A percentile compares a stretch with the other conserved stretches of the same genome.
These are phyloP conservation scores for Progne subis DNA, from an alignment of 2,113 vertebrate species.

Conservation along the genomic window DNA sequence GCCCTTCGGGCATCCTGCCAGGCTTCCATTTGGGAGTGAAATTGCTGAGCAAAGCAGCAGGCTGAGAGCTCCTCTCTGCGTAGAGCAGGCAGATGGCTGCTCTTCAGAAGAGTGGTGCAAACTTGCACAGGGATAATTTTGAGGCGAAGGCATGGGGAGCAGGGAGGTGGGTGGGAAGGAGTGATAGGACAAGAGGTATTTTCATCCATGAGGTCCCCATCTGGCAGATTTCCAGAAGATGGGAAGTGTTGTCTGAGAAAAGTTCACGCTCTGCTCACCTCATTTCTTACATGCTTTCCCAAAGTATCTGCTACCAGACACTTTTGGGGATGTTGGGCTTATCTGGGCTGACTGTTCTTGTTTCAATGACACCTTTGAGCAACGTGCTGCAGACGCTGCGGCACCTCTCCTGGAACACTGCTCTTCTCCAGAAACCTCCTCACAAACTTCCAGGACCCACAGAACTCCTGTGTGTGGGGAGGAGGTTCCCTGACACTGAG, in stretches of 20 bases:
- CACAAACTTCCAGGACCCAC: background rate
- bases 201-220: background rate
- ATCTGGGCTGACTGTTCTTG: background rate
- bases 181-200: background rate
- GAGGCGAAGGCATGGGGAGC: background rate
- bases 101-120: background rate
- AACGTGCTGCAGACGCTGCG: fast-evolving
- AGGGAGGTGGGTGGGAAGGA: background rate
- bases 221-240: slow-evolving; percentile 42
- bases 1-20: background rate
- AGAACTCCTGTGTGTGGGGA: background rate
- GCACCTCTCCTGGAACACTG: background rate
- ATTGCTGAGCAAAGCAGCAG: background rate
- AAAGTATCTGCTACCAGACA: background rate
- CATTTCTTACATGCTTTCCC: slow-evolving; percentile 32
- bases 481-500: background rate
- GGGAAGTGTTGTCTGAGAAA: slow-evolving; percentile 2
- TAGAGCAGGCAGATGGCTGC: background rate
- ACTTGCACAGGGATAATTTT: background rate
- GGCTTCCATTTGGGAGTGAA: background rate
- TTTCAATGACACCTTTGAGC: background rate
- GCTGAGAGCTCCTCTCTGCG: background rate
- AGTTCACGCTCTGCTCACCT: background rate
- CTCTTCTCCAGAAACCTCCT: background rate
- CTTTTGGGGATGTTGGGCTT: background rate